These are phyloP conservation scores for Limnephilus rhombicus DNA, from an alignment of 2,888 invertebrate species.

Conservation along the genomic window DNA sequence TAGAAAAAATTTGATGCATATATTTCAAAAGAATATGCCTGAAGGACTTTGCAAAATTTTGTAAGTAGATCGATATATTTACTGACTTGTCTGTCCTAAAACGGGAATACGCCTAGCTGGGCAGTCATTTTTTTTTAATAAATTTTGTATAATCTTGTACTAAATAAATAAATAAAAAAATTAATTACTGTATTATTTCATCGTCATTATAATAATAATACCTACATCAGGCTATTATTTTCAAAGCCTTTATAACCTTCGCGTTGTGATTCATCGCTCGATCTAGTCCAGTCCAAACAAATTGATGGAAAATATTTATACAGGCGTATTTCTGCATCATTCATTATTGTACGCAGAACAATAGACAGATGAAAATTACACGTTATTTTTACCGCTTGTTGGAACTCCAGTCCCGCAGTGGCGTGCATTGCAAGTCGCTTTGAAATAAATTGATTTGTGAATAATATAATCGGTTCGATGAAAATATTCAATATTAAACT, in stretches of 20 bases:
- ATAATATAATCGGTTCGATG: not conserved
- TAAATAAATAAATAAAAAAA: no score
- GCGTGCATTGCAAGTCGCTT: not conserved
- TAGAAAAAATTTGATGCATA: not conserved
- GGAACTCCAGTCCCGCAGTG: not conserved
- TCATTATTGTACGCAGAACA: conserved; percentile 7
- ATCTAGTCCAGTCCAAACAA: not conserved
- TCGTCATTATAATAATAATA: not conserved
- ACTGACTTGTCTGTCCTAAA: no score
- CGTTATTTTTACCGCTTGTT: conserved; percentile 11
- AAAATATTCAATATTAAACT: not conserved
- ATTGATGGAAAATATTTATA: not conserved
- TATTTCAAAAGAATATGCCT: not conserved
- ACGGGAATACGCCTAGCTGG: no score
- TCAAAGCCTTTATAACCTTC: not conserved
- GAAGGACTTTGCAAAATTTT: not conserved
- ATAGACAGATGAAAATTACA: conserved; percentile 29
- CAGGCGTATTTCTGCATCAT: conserved; percentile 19
- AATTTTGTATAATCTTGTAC: no score
- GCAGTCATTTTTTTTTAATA: no score
- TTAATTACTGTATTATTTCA: not conserved
- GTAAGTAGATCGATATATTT: not conserved
- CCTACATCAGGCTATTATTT: not conserved
- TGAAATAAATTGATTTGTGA: not conserved
- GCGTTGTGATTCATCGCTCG: not conserved